A percentile compares a stretch with the other conserved stretches of the same genome.
Evolutionary conservation across 2,797 vertebrate genomes (phyloP).

Genomic region (Pachyuromys duprasi): DNA sequence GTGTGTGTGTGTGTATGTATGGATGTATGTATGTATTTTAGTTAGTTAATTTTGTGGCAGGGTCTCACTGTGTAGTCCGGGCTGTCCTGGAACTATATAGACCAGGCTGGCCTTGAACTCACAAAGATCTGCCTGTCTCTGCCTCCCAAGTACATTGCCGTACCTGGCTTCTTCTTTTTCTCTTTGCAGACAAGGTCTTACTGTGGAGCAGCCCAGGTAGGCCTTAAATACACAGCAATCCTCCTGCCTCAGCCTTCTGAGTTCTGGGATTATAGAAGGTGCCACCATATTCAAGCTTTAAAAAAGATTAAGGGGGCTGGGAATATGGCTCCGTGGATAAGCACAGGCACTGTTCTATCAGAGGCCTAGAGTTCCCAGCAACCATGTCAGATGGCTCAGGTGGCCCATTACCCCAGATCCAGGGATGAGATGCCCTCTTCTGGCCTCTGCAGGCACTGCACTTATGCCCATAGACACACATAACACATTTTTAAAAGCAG

Average conservation of each 20-base stretch:
- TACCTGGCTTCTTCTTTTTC: background rate
- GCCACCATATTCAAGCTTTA: background rate
- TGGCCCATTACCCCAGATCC: background rate
- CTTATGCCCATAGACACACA: background rate
- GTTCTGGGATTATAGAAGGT: background rate
- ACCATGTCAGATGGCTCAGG: too few species aligned
- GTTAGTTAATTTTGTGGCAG: background rate
- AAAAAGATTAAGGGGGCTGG: background rate
- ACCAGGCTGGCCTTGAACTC: background rate
- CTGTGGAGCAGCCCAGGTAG: background rate
- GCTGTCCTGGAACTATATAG: background rate
- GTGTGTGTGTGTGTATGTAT: background rate
- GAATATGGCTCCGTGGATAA: background rate
- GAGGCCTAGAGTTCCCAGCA: background rate
- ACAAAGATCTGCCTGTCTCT: background rate
- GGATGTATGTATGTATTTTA: background rate
- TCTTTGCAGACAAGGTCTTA: background rate
- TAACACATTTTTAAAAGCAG: background rate
- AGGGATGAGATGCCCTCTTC: background rate
- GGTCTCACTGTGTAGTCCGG: background rate
- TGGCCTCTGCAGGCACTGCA: background rate
- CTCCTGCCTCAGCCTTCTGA: background rate
- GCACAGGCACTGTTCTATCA: background rate
- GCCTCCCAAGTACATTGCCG: background rate
- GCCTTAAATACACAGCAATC: background rate